These are phyloP conservation scores for Gryllus longicercus DNA, from an alignment of 2,888 invertebrate species.

Conservation along the genomic window DNA sequence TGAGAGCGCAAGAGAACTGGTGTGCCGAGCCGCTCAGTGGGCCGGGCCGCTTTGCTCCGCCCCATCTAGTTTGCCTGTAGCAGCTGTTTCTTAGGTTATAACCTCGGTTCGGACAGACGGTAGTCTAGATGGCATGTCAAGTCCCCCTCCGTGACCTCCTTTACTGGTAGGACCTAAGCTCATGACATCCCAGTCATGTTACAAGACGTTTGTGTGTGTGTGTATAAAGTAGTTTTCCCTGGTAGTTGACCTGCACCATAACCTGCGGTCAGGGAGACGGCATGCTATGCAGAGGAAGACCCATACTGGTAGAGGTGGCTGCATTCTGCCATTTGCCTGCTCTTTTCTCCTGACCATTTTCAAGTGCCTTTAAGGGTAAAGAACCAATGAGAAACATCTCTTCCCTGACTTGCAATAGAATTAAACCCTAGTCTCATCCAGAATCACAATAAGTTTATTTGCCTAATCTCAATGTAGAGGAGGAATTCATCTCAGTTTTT, in stretches of 20 bases:
- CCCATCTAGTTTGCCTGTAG: conserved; percentile 2
- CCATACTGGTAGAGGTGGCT: too few species aligned
- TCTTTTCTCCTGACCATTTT: not conserved
- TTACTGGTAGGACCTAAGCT: not conserved
- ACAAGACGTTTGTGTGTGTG: too few species aligned
- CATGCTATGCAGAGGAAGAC: too few species aligned
- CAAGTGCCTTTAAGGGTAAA: conserved; percentile 5
- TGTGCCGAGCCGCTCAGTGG: conserved; percentile 2
- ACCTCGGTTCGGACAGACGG: conserved; percentile 17
- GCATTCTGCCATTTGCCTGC: too few species aligned
- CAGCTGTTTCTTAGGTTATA: conserved; percentile 9
- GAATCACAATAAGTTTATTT: too few species aligned
- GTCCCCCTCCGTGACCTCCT: not conserved
- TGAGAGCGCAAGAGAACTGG: conserved; percentile 17
- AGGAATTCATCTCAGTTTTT: too few species aligned
- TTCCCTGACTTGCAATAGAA: not conserved
- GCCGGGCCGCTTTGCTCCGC: not conserved
- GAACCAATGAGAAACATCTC: not conserved
- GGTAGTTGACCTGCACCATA: too few species aligned
- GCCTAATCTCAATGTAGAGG: too few species aligned
- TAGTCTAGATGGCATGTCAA: conserved; percentile 11
- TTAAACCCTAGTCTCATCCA: too few species aligned
- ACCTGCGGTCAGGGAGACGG: too few species aligned
- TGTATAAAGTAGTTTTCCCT: too few species aligned
- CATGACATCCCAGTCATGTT: not conserved